phyloP scores from a whole-genome alignment of 2,888 invertebrate species.

The Neoscelio sp. region DNA sequence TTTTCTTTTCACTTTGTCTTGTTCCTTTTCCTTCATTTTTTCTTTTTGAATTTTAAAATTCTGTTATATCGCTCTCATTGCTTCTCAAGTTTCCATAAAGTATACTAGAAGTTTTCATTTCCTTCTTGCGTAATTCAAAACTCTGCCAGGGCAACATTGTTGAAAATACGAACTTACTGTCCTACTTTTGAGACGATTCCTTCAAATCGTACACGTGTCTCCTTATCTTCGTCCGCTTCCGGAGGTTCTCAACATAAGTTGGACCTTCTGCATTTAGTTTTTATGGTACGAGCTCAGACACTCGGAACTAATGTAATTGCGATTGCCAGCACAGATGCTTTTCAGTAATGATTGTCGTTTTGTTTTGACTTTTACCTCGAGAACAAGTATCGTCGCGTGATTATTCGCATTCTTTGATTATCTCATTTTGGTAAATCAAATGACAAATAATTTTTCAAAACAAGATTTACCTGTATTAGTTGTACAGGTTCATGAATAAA shows the following conservation, averaged over 20 bases:
- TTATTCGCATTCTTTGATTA: constrained; percentile 24
- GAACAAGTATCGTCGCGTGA: constrained; percentile 19
- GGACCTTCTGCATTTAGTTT: constrained; percentile 43
- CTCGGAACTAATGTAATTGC: constrained; percentile 41
- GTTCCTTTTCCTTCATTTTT: no score
- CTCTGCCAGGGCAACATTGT: background rate
- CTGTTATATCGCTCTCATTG: no score
- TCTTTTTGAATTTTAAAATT: no score
- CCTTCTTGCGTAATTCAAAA: constrained; percentile 8
- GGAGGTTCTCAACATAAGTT: constrained; percentile 2
- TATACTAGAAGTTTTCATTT: constrained; percentile 1
- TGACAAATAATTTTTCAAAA: constrained; percentile 12
- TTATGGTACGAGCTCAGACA: constrained; percentile 34
- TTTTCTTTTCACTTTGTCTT: no score
- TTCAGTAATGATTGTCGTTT: constrained; percentile 33
- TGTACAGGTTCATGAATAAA: no score
- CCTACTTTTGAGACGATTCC: constrained; percentile 14
- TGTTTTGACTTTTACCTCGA: constrained; percentile 30
- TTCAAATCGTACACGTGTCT: background rate
- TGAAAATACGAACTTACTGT: constrained; percentile 13
- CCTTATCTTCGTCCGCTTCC: constrained; percentile 6
- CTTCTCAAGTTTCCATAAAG: no score
- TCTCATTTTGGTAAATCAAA: constrained; percentile 4
- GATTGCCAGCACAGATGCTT: constrained; percentile 25
- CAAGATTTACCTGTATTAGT: no score